A percentile compares a stretch with the other conserved stretches of the same genome.
These are phyloP conservation scores for Molorchus minor DNA, from an alignment of 2,888 invertebrate genomes.

Conservation along the genomic window DNA sequence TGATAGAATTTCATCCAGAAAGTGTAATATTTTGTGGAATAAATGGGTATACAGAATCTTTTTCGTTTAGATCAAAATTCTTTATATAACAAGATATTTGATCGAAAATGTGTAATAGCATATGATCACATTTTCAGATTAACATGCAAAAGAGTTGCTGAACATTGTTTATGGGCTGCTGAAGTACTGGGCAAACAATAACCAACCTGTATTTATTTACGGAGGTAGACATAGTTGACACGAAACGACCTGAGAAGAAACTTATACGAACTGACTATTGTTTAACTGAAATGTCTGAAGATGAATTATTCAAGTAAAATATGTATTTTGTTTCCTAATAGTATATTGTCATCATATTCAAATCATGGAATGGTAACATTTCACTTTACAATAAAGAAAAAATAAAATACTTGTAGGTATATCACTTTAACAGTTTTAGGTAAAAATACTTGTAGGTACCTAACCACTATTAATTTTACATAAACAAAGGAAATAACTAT, in stretches of 20 bases:
- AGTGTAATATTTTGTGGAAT: constrained; percentile 37
- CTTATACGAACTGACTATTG: constrained; percentile 53
- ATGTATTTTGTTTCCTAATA: constrained; percentile 52
- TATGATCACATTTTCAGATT: constrained; percentile 51
- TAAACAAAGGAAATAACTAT: no score
- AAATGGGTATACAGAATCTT: constrained; percentile 41
- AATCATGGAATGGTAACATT: constrained; percentile 47
- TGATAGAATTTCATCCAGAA: constrained; percentile 43
- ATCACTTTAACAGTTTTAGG: no score
- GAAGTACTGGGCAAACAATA: no score
- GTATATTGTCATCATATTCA: constrained; percentile 49
- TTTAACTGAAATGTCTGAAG: constrained; percentile 48
- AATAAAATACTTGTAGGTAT: no score
- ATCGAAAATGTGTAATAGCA: constrained; percentile 46
- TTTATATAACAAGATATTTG: constrained; percentile 37
- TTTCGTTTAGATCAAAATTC: constrained; percentile 40
- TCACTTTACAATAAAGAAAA: constrained; percentile 43
- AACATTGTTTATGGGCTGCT: constrained; percentile 53
- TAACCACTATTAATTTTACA: no score
- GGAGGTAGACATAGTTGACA: constrained; percentile 52
- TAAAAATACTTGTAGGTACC: no score
- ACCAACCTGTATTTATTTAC: no score
- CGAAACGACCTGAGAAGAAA: constrained; percentile 49
- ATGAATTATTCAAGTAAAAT: constrained; percentile 52
- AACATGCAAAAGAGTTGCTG: constrained; percentile 48